Evolutionary conservation across 2,113 vertebrate species (phyloP).

Genomic region (Haemorhous mexicanus): DNA sequence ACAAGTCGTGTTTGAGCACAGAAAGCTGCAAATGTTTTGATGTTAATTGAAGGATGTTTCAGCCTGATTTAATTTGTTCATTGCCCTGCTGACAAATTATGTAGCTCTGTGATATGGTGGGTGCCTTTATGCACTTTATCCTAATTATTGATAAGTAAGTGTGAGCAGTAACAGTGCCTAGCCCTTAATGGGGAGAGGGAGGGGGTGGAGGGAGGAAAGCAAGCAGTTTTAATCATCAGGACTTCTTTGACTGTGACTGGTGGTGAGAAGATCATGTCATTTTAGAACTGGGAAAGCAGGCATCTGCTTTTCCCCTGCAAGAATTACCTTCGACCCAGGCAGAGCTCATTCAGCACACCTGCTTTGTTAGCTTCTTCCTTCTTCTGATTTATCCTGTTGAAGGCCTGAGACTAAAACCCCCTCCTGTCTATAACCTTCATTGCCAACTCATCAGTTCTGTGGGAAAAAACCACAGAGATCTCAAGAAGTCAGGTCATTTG

Average conservation of each 20-base stretch:
- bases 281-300: not conserved
- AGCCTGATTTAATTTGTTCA: not conserved
- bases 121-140: not conserved
- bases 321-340: not conserved
- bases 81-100: not conserved
- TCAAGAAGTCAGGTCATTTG: not conserved
- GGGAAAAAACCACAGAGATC: not conserved
- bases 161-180: not conserved
- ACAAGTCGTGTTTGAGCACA: not conserved
- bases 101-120: not conserved
- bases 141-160: not conserved
- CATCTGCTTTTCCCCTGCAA: not conserved
- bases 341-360: not conserved
- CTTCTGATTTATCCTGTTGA: not conserved
- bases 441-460: not conserved
- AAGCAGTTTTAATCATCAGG: not conserved
- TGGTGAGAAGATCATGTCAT: not conserved
- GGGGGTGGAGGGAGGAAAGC: not conserved
- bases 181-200: not conserved
- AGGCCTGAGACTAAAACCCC: not conserved
- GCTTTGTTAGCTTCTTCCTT: not conserved
- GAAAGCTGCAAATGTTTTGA: not conserved
- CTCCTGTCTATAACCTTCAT: not conserved
- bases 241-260: not conserved
- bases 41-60: constrained; percentile 20